phyloP scores from a whole-genome alignment of 2,797 vertebrate genomes.

The Neosalanx taihuensis region DNA sequence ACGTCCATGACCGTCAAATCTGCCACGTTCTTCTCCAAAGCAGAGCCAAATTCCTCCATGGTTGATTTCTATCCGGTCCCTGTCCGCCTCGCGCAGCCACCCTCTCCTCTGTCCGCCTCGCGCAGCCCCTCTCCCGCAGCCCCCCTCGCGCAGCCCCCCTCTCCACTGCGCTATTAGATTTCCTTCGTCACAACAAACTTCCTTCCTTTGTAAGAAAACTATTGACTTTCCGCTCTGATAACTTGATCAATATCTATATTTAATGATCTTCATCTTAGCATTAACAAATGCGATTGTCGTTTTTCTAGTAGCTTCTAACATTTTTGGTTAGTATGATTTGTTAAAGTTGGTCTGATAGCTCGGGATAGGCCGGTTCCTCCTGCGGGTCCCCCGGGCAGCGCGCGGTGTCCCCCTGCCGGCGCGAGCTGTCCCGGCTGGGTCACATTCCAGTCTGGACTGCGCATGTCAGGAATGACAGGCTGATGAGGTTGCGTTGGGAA shows the following conservation, averaged over 20 bases:
- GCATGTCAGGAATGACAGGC: conserved; percentile 60
- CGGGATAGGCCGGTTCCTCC: conserved; percentile 46
- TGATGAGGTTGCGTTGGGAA: conserved; percentile 47
- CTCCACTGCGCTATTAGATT: conserved; percentile 38
- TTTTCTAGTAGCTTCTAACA: not conserved
- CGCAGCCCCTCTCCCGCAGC: conserved; percentile 29
- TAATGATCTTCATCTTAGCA: not conserved
- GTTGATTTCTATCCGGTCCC: conserved; percentile 25
- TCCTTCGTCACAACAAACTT: conserved; percentile 55
- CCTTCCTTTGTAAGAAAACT: conserved; percentile 32
- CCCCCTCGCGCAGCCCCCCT: conserved; percentile 30
- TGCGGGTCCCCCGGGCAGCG: conserved; percentile 39
- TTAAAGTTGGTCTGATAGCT: conserved; percentile 28
- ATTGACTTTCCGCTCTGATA: conserved; percentile 13
- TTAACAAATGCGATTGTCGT: not conserved
- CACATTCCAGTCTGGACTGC: conserved; percentile 57
- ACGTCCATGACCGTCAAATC: conserved; percentile 98
- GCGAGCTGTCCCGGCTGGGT: conserved; percentile 33
- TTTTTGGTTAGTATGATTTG: not conserved
- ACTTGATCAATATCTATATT: not conserved
- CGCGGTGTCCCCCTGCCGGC: conserved; percentile 12
- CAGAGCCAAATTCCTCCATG: conserved; percentile 77
- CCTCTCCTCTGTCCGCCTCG: conserved; percentile 41
- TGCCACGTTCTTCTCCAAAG: conserved; percentile 91
- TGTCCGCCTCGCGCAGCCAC: conserved; percentile 25